A percentile compares a stretch with the other conserved stretches of the same genome.
phyloP scores from a whole-genome alignment of 2,113 vertebrate genomes.

The Anser brachyrhynchus region DNA sequence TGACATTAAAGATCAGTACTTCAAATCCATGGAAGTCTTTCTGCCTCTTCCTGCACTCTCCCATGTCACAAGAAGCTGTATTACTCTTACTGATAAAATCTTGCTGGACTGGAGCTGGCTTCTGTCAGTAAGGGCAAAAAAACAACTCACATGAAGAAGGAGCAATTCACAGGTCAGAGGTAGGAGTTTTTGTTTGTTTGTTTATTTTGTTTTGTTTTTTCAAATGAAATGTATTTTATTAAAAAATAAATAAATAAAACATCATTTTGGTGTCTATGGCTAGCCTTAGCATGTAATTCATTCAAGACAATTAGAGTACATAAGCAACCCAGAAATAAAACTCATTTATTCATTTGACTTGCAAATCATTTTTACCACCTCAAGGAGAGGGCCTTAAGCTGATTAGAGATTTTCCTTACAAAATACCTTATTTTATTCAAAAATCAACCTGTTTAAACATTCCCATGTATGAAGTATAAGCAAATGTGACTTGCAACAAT shows the following conservation, averaged over 20 bases:
- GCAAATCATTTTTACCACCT: background rate
- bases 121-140: background rate
- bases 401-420: background rate
- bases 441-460: background rate
- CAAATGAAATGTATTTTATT: background rate
- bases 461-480: background rate
- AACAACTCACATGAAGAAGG: background rate
- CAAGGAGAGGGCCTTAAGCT: background rate
- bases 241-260: background rate
- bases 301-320: rapidly evolving
- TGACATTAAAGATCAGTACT: background rate
- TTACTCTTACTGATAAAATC: background rate
- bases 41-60: background rate
- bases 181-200: background rate
- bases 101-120: background rate
- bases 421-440: background rate
- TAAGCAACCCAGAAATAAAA: background rate
- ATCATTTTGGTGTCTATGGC: background rate
- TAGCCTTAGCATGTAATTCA: background rate
- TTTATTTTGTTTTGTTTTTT: background rate
- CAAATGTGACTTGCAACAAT: background rate
- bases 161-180: background rate
- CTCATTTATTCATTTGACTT: background rate
- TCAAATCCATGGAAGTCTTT: background rate
- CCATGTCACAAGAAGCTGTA: background rate